Evolutionary conservation across 2,113 vertebrate genomes (phyloP), one percentile per base, ranked within the genome.

Genomic region (Chauna torquata): DNA sequence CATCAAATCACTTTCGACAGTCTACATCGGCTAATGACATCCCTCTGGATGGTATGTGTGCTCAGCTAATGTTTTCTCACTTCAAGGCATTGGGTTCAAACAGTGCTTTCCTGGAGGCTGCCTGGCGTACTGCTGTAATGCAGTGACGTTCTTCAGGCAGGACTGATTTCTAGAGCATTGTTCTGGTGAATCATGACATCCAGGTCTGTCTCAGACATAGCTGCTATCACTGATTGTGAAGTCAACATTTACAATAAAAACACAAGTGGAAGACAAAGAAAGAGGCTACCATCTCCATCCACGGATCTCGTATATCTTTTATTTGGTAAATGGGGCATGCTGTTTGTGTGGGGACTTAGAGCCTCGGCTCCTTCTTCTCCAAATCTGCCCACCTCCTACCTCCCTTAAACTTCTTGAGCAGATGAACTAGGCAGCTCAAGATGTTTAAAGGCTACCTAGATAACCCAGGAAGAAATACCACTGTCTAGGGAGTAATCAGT

Each of bases 201-300:
- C 50, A 72, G n/a, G 38, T 40, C 42, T 54, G 42, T 9, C 44
- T 86, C 40, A 28, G 77, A 65, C 58, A 71, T 8, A 61, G 38
- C 64, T 64, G 36, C 57, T 62, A 68, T 20, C 45, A 24, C 52
- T 27, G 76, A 68, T 22, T 38, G 42, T 27, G 83, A 95, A 54
- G 65, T 91, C 62, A 83, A 83, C 4, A 49, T 88, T 97, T 97
- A 96, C 95, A 95, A 90, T 52, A 52, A 92, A 83, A 89, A 71
- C 12, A 1, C 10, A 44, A 42, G 9, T 6, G 22, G 44, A 82
- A 83, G 83, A 85, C 92, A 95, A 96, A 77, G 81, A 82, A 77
- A 80, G 89, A 76, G 96, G 76, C 75, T 89, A 75, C 79, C 65
- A 64, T 62, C 50, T 70, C 78, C 94, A 79, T 50, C 36, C 82